Percentiles rank a stretch among this genome's conserved stretches.
These are phyloP conservation scores for Emydoidea blandingii DNA, from an alignment of 2,797 vertebrate genomes.

Conservation along the genomic window DNA sequence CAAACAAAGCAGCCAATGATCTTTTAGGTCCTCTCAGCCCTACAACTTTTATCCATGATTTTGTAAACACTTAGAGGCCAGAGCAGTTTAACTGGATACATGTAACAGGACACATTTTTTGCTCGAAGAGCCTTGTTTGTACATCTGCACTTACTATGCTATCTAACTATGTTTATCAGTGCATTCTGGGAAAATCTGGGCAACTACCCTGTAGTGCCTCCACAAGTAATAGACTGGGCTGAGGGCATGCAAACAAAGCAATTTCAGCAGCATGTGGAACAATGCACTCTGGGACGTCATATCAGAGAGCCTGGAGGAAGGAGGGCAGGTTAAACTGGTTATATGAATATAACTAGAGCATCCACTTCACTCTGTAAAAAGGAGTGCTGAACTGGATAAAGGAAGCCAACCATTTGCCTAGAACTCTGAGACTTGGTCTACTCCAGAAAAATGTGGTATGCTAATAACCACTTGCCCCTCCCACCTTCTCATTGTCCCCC, in stretches of 20 bases:
- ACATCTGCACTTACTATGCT: not conserved
- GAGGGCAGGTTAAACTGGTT: not conserved
- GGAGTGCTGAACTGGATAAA: not conserved
- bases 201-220: not conserved
- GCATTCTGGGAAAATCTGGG: not conserved
- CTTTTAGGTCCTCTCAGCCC: not conserved
- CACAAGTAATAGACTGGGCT: not conserved
- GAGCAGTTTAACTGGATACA: not conserved
- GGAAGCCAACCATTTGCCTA: not conserved
- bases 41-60: not conserved
- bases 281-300: not conserved
- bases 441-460: not conserved
- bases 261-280: not conserved
- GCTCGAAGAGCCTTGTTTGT: not conserved
- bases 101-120: not conserved
- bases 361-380: not conserved
- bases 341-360: not conserved
- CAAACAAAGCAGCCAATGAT: not conserved
- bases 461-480: not conserved
- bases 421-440: not conserved
- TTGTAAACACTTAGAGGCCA: not conserved
- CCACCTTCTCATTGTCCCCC: not conserved
- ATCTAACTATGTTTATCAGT: not conserved
- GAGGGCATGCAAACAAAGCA: not conserved
- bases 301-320: not conserved